Base-by-base conservation (phyloP, 1,140 invertebrate genomes). In the Neodiprion virginianus region DNA sequence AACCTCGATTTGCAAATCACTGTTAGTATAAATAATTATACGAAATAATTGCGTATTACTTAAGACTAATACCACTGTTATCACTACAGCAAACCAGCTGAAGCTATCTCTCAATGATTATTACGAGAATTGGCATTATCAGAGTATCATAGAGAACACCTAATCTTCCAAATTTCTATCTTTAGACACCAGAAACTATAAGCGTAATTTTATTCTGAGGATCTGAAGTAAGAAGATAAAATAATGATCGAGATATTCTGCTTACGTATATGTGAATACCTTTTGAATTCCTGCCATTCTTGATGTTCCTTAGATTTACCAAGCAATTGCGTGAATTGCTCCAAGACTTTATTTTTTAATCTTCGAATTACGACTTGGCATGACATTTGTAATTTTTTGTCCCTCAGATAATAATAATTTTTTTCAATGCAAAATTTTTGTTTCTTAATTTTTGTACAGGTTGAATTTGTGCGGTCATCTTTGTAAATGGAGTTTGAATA, bases 281-380 rank as follows among this genome's bases (percentile, higher is more conserved):
- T 87, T 79, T 79, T 74, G 8, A 85, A 28, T 71, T 78, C 65
- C 77, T 82, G 84, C 69, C 75, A 69, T 28, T 82, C 83, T 75
- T 84, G 70, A 78, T 83, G 79, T 65, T 79, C 74, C 69, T 76
- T 83, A 12, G 85, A 86, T 69, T 79, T 81, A 61, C 77, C 21
- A 47, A 87, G 80, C 7, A 81, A 80, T 21, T 71, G 65, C 0
- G 76, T 72, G 72, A 85, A 47, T n/a, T 77, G 77, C 40, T 74
- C 67, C 61, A 86, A 77, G 53, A 76, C 73, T 12, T 65, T 75
- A 65, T 78, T 17, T 0, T 72, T 65, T 11, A 87, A 77, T 78
- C 75, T 75, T 67, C 78, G 49, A 65, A 87, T 40, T 17, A 71
- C 12, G 66, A 87, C 80, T 47, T 68, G 8, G 71, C 79, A 81